Evolutionary conservation across 2,888 invertebrate genomes (phyloP), one percentile per base, ranked within the genome.

Genomic region (Yponomeuta malinellus): DNA sequence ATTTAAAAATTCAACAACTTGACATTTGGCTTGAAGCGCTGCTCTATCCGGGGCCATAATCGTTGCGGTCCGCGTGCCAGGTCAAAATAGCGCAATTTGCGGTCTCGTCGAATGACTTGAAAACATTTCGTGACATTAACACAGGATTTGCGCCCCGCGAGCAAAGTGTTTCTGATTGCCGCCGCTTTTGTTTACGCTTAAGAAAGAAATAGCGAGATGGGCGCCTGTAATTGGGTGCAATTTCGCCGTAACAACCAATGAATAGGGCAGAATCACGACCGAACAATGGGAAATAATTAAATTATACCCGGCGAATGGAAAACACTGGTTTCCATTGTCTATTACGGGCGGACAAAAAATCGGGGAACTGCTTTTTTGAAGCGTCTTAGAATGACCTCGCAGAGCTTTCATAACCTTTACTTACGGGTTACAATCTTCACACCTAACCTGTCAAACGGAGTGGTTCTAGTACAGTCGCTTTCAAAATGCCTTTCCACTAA

Each of bases 101-200:
- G 85, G 85, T 81, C 73, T 73, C 73, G 72, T 71, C 73, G 76
- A 78, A 80, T 79, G 79, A 79, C 79, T 81, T 77, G 81, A 77
- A 79, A 81, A 81, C 78, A 76, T 59, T 59, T 76, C 78, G 79
- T 80, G 84, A 83, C 83, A 84, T 86, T 86, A 84, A 76, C 85
- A 76, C 83, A 85, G 87, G 84, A 85, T 83, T 83, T 85, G 76
- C 81, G 84, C 79, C 74, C 74, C 74, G 78, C 76, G 63, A 77
- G 78, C 79, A 83, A 85, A 87, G 88, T 86, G 87, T 85, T 85
- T 85, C 81, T 82, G 82, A 85, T 82, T 84, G 82, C 52, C 85
- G 83, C 83, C 83, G 81, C 83, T 81, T 78, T 68, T 31, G 37
- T 68, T 68, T 68, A 31, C 48, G 29, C 29, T 33, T 10, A 33